Evolutionary conservation across 2,797 vertebrate species (phyloP).

Genomic region (Enteromius thamalakanensis): DNA sequence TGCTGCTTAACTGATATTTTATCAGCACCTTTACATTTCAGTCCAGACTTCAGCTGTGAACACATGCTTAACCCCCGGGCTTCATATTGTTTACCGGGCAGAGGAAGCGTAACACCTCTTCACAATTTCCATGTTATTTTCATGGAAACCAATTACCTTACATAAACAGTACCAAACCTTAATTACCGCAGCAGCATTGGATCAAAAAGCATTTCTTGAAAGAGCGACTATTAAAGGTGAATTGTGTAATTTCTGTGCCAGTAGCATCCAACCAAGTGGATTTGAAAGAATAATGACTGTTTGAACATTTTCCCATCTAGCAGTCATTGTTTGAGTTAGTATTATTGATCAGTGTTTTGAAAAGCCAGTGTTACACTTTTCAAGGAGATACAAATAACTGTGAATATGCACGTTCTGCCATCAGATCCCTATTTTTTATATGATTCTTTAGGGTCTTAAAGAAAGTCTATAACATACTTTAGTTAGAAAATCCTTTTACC

Average conservation of each 20-base stretch:
- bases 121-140: conserved; percentile 52
- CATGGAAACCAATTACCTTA: conserved; percentile 38
- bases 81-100: conserved; percentile 45
- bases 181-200: conserved; percentile 35
- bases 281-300: neutral
- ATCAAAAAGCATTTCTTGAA: conserved; percentile 10
- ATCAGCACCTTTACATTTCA: neutral
- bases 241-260: neutral
- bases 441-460: too few relatives aligned
- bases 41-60: conserved; percentile 16
- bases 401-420: neutral
- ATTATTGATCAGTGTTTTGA: neutral
- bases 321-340: neutral
- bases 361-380: neutral
- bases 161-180: conserved; percentile 40
- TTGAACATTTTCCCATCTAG: neutral
- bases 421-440: too few relatives aligned
- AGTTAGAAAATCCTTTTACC: too few relatives aligned
- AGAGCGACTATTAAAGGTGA: neutral
- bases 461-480: too few relatives aligned
- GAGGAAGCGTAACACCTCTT: conserved; percentile 30
- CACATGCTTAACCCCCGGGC: conserved; percentile 10
- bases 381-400: neutral
- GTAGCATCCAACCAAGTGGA: neutral
- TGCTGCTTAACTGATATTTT: conserved; percentile 17